Evolutionary conservation across 2,797 vertebrate genomes (phyloP).

Genomic region (Corythornis leucogaster): DNA sequence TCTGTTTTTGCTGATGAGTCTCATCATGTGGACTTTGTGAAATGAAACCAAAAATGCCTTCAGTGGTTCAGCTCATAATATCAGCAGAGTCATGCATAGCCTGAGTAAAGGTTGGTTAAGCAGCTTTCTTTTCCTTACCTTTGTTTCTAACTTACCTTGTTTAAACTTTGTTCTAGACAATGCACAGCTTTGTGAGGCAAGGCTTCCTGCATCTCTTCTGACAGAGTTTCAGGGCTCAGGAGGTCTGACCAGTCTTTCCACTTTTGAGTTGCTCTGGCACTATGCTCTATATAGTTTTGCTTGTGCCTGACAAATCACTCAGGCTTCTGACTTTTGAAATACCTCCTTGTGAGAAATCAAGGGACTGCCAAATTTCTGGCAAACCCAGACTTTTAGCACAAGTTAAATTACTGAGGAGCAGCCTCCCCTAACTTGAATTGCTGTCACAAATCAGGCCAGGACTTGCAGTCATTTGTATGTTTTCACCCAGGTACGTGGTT

Average conservation of each 20-base stretch:
- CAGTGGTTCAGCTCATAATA: not conserved
- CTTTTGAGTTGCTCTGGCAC: not conserved
- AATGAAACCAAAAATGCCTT: not conserved
- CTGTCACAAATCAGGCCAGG: not conserved
- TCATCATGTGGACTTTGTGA: not conserved
- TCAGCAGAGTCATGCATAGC: not conserved
- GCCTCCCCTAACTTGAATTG: not conserved
- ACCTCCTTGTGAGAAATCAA: not conserved
- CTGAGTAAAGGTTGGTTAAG: not conserved
- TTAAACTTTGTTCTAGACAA: not conserved
- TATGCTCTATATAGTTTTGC: not conserved
- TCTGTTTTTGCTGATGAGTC: not conserved
- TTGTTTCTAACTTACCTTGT: not conserved
- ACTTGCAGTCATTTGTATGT: not conserved
- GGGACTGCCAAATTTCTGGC: not conserved
- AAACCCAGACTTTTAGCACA: not conserved
- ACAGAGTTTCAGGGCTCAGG: not conserved
- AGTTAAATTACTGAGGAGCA: not conserved
- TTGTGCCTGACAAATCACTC: not conserved
- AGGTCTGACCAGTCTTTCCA: not conserved
- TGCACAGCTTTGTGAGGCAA: not conserved
- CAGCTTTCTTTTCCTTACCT: not conserved
- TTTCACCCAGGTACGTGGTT: not conserved
- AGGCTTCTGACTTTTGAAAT: not conserved
- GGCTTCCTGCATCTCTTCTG: not conserved